Evolutionary conservation across 2,113 vertebrate species (phyloP).

Genomic region (Zosterops borbonicus): DNA sequence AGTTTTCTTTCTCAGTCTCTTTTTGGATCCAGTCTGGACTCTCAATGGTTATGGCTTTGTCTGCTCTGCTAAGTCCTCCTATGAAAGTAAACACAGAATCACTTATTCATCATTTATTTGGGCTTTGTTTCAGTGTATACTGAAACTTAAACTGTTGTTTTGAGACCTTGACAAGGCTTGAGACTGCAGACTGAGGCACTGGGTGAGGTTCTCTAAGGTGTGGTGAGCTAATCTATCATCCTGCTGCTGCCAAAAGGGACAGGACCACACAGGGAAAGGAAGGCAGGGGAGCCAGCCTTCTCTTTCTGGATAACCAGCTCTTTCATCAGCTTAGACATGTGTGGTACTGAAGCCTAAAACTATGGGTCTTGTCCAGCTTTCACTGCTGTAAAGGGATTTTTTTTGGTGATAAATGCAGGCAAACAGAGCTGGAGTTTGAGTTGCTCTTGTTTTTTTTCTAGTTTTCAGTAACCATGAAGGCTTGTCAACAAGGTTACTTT

Average conservation of each 20-base stretch:
- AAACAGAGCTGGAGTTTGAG: neutral
- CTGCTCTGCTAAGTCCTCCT: neutral
- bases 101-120: constrained; percentile 17
- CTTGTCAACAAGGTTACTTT: neutral
- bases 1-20: neutral
- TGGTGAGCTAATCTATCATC: neutral
- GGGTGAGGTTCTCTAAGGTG: constrained; percentile 33
- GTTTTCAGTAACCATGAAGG: neutral
- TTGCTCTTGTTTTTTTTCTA: neutral
- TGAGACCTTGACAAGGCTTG: neutral
- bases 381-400: neutral
- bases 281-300: neutral
- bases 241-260: neutral
- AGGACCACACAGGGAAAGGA: neutral
- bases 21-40: neutral
- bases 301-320: neutral
- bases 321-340: neutral
- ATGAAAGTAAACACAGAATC: neutral
- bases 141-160: neutral
- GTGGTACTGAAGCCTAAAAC: neutral
- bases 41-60: neutral
- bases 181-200: neutral
- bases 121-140: constrained; percentile 7
- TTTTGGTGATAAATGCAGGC: neutral
- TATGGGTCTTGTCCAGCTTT: neutral